Percentiles rank a stretch among this genome's conserved stretches.
Conservation (phyloP, 1,140 invertebrate genomes). For the Drosophila kepulauana region DNA sequence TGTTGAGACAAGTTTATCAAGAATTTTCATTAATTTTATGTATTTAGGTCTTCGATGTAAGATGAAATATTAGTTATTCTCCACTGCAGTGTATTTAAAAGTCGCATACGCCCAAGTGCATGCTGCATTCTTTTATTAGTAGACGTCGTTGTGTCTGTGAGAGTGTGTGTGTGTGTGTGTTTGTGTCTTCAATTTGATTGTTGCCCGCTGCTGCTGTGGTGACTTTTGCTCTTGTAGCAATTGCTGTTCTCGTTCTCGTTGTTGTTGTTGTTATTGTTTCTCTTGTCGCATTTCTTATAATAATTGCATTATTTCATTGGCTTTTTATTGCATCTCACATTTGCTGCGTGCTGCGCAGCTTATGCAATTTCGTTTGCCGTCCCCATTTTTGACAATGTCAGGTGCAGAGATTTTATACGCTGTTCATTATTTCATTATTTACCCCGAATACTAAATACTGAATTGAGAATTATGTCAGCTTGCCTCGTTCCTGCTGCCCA, state of each 20-base stretch:
- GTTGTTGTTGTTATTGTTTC: too few species aligned
- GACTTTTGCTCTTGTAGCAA: background rate
- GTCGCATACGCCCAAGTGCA: background rate
- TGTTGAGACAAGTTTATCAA: too few species aligned
- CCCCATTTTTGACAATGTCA: slow-evolving; percentile 65
- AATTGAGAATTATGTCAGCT: slow-evolving; percentile 69
- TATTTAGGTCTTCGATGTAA: too few species aligned
- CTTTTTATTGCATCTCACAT: slow-evolving; percentile 41
- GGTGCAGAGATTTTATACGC: slow-evolving; percentile 59
- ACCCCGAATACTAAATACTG: slow-evolving; percentile 13
- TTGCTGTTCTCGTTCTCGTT: background rate
- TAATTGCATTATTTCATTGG: slow-evolving; percentile 60
- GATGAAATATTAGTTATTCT: background rate
- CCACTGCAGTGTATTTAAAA: background rate
- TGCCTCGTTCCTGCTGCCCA: background rate
- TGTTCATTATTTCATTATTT: slow-evolving; percentile 34
- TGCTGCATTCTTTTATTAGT: background rate
- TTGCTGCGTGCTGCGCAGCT: slow-evolving; percentile 31
- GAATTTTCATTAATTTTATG: too few species aligned
- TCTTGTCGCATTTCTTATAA: slow-evolving; percentile 30
- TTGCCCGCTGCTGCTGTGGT: slow-evolving; percentile 8
- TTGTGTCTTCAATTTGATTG: slow-evolving; percentile 25
- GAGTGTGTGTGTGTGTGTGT: too few species aligned
- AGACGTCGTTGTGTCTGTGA: background rate
- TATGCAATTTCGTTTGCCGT: slow-evolving; percentile 61